phyloP scores from a whole-genome alignment of 1,140 invertebrate genomes.

The Gonatopus flavifemur region DNA sequence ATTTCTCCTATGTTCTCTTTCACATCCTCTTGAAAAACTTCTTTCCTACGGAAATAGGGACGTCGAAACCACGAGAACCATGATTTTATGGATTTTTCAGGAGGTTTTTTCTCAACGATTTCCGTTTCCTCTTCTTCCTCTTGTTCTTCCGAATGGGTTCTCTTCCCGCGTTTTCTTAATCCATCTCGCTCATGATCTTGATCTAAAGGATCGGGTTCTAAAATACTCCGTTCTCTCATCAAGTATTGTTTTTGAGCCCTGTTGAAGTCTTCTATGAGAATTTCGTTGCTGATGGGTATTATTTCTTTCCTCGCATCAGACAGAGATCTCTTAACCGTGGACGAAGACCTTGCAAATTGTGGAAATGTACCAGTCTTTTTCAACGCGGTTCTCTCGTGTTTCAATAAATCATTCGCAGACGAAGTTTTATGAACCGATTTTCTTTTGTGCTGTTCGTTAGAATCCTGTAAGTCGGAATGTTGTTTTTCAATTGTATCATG shows the following conservation, averaged over 20 bases:
- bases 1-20: neutral
- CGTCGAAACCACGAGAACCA: conserved; percentile 49
- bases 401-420: too few species aligned
- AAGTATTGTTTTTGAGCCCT: conserved; percentile 45
- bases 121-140: conserved; percentile 21
- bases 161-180: conserved; percentile 30
- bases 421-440: too few species aligned
- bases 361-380: conserved; percentile 29
- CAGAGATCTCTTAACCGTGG: conserved; percentile 16
- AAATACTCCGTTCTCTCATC: conserved; percentile 33
- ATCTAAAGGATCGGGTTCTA: conserved; percentile 32
- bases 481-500: too few species aligned
- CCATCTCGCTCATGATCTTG: conserved; percentile 26
- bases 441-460: too few species aligned
- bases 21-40: conserved; percentile 9
- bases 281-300: conserved; percentile 48
- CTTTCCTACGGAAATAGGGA: conserved; percentile 33
- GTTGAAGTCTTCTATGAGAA: conserved; percentile 44
- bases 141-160: conserved; percentile 10
- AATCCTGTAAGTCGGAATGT: too few species aligned
- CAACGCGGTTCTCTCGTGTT: neutral
- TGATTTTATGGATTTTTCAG: conserved; percentile 14
- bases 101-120: neutral
- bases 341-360: neutral
- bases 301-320: conserved; percentile 45